phyloP scores from a whole-genome alignment of 2,113 vertebrate species.

The Melozone crissalis region DNA sequence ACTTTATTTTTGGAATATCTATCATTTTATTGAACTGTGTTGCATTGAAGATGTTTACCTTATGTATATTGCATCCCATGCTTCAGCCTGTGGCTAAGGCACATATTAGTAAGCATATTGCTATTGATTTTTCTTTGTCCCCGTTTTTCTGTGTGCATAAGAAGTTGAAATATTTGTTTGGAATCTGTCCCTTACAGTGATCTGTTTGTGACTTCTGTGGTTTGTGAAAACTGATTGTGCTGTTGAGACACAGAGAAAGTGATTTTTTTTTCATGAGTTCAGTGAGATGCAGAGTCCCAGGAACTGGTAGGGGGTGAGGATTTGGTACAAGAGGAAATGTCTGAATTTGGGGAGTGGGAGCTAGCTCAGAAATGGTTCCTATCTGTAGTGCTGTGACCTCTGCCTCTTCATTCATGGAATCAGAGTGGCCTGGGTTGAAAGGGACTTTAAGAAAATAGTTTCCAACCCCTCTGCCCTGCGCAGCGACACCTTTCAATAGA shows the following conservation, averaged over 20 bases:
- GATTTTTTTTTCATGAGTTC: background rate
- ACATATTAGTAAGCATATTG: constrained; percentile 50
- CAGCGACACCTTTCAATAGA: background rate
- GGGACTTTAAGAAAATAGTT: background rate
- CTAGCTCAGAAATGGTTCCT: background rate
- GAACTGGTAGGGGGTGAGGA: background rate
- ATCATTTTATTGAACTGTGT: constrained; percentile 36
- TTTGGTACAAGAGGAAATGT: background rate
- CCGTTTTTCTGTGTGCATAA: background rate
- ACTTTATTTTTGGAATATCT: constrained; percentile 48
- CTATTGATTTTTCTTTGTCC: constrained; percentile 53
- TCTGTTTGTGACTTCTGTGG: background rate
- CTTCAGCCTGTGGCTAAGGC: constrained; percentile 37
- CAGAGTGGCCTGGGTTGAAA: background rate
- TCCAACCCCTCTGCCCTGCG: background rate
- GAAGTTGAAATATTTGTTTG: constrained; percentile 40
- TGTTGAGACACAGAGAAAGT: background rate
- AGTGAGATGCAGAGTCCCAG: background rate
- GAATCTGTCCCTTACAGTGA: background rate
- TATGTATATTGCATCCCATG: constrained; percentile 32
- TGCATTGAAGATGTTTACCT: constrained; percentile 16
- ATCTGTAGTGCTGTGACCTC: background rate
- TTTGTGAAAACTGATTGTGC: background rate
- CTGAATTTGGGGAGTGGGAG: background rate
- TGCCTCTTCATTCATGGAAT: background rate